Evolutionary conservation across 2,888 invertebrate species (phyloP).

Genomic region (Lydus trimaculatus): DNA sequence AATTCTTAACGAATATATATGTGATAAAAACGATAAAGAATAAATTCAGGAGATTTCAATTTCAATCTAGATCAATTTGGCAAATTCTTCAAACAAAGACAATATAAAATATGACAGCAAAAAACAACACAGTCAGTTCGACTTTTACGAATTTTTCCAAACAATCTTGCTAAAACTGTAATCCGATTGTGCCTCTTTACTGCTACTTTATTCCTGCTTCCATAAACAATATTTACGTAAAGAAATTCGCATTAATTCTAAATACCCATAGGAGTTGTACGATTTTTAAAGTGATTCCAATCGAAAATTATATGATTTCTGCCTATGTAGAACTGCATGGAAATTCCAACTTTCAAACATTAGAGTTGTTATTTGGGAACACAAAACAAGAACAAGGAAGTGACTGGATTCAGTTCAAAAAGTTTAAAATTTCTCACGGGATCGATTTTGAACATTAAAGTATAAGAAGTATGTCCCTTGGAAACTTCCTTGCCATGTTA

Average conservation of each 20-base stretch:
- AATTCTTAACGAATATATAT: neutral
- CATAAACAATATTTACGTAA: neutral
- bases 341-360: no score
- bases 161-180: neutral
- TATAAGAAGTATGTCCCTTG: neutral
- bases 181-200: neutral
- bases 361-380: no score
- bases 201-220: neutral
- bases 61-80: neutral
- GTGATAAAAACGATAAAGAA: neutral
- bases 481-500: neutral
- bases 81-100: neutral
- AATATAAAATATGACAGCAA: neutral
- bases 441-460: neutral
- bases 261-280: no score
- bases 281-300: no score
- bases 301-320: no score
- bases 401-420: neutral
- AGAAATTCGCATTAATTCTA: no score
- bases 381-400: neutral
- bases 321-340: no score
- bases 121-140: neutral
- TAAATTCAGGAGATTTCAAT: neutral
- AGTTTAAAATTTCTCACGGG: neutral
- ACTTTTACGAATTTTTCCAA: neutral